Base-by-base conservation (phyloP, 2,797 vertebrate genomes). In the Adelosebastes latens region DNA sequence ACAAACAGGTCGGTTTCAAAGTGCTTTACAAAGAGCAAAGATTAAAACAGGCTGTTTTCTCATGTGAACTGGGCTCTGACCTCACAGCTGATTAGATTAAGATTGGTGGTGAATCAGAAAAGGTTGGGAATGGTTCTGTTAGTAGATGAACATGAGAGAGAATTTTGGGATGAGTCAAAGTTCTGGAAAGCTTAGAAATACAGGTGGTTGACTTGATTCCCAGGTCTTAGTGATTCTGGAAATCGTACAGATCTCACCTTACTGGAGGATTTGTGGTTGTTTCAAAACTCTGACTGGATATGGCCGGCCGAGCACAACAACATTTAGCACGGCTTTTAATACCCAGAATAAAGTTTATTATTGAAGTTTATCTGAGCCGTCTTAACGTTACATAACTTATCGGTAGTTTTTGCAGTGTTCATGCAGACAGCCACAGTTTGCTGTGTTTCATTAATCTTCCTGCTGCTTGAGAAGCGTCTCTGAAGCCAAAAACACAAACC, bases 1-100 rank as follows among this genome's bases (percentile, higher is more conserved):
- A 79, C 75, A 79, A 73, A 84, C 85, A 14, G 8, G 1, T 2
- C 0, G 4, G 20, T 73, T 76, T 65, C 75, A 78, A 24, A 77
- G 69, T 32, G 67, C 60, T 66, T 20, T 1, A 12, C 69, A 20
- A 29, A 46, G 75, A 71, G 53, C 60, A 66, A 66, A 64, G 39
- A 60, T 46, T 65, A 22, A 27, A 60, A 14, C 16, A 2, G 60
- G 10, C 32, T 2, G 39, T 34, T 36, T 39, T 22, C 52, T 34
- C 52, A 11, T 22, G 14, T 32, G 42, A 32, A 67, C 61, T 16
- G 10, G 2, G 52, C 27, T 14, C 2, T 13, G 61, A 55, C 62
- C 59, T 64, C 75, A 24, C 9, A 25, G 75, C 42, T 72, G 72
- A 49, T 83, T 29, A 75, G 77, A 76, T 76, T 76, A 31, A 49